Conservation (phyloP, 2,888 invertebrate genomes). For the Alloplasta piceator region DNA sequence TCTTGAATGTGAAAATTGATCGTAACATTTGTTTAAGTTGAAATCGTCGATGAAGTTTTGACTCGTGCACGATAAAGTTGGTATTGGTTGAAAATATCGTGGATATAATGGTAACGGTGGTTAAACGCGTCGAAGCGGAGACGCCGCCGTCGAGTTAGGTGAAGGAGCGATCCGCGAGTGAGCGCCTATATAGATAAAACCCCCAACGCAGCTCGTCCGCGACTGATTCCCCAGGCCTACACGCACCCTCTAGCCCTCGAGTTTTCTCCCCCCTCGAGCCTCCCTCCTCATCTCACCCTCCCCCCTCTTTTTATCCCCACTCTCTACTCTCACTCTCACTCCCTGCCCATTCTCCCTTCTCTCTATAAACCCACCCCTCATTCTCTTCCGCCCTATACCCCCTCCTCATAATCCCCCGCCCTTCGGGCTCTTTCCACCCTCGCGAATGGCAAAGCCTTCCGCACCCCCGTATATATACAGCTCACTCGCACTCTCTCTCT, state of each 20-base stretch:
- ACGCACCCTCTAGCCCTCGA: slow-evolving; percentile 82
- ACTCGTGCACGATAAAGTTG: background rate
- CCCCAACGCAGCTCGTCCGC: slow-evolving; percentile 83
- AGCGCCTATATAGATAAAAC: slow-evolving; percentile 80
- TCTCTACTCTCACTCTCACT: slow-evolving; percentile 62
- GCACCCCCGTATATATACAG: slow-evolving; percentile 73
- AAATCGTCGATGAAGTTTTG: background rate
- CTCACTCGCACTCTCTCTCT: slow-evolving; percentile 67
- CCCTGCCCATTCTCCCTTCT: slow-evolving; percentile 66
- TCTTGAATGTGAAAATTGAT: background rate
- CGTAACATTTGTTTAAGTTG: background rate
- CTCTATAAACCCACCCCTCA: slow-evolving; percentile 63
- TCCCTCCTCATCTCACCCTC: slow-evolving; percentile 66
- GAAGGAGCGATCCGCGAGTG: slow-evolving; percentile 34
- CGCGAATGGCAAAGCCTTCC: slow-evolving; percentile 77
- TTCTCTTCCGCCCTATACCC: slow-evolving; percentile 67
- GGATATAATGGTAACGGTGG: background rate
- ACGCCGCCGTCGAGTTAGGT: slow-evolving; percentile 52
- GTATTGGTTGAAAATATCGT: background rate
- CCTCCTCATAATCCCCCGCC: slow-evolving; percentile 70
- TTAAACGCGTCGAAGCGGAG: slow-evolving; percentile 67
- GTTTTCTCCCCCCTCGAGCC: slow-evolving; percentile 79
- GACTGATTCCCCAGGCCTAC: slow-evolving; percentile 83
- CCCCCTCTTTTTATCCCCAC: slow-evolving; percentile 35
- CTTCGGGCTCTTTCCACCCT: slow-evolving; percentile 76